Evolutionary conservation across 2,888 invertebrate species (phyloP).

Genomic region (Tolmerus cingulatus): DNA sequence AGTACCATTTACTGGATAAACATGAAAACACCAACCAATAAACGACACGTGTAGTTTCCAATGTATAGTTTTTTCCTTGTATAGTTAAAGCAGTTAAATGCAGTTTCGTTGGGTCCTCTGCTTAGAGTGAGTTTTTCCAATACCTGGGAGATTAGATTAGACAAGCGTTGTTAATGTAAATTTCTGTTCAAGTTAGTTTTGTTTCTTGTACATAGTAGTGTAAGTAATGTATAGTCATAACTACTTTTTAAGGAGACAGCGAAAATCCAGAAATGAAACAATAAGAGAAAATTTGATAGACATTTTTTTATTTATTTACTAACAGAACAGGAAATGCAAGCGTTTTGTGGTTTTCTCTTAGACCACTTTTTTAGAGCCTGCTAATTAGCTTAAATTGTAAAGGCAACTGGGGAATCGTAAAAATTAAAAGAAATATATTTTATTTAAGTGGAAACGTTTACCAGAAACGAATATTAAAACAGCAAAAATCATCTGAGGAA

Average conservation of each 20-base stretch:
- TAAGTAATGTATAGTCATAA: conserved; percentile 44
- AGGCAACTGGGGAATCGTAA: neutral
- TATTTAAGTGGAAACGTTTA: conserved; percentile 23
- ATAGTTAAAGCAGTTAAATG: neutral
- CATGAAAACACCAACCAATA: neutral
- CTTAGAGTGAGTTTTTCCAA: conserved; percentile 5
- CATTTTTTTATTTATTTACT: conserved; percentile 25
- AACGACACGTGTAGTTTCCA: neutral
- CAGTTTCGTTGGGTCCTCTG: neutral
- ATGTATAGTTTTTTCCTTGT: neutral
- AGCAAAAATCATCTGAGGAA: neutral
- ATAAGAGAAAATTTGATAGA: conserved; percentile 37
- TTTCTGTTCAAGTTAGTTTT: conserved; percentile 37
- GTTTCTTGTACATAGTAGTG: conserved; percentile 45
- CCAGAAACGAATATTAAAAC: neutral
- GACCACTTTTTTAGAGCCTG: neutral
- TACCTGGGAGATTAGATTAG: conserved; percentile 28
- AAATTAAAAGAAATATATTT: neutral
- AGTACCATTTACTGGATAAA: neutral
- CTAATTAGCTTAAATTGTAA: conserved; percentile 8
- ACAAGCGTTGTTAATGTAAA: conserved; percentile 36
- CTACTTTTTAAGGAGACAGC: conserved; percentile 25
- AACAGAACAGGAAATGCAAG: neutral
- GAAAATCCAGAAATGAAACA: conserved; percentile 18
- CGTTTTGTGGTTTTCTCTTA: neutral